Evolutionary conservation across 2,113 vertebrate species (phyloP).

Genomic region (Passer domesticus): DNA sequence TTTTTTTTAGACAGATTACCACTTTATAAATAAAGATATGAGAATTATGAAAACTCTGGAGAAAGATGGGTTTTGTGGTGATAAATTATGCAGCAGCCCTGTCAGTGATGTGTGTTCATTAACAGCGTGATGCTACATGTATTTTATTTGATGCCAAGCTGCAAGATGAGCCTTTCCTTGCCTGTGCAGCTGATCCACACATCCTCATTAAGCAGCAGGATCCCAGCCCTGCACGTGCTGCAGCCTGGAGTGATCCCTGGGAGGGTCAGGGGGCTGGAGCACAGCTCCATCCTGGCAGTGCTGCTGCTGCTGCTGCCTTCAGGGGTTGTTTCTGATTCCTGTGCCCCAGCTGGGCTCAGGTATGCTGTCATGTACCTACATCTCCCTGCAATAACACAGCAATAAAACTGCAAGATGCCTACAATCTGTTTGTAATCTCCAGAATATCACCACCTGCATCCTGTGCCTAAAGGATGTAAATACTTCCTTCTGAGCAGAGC

Average conservation of each 20-base stretch:
- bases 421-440: not conserved
- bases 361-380: not conserved
- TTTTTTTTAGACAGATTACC: not conserved
- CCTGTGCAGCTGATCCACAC: not conserved
- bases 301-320: not conserved
- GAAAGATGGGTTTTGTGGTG: not conserved
- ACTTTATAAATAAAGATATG: not conserved
- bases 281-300: not conserved
- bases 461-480: not conserved
- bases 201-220: not conserved
- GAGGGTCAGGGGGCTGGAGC: not conserved
- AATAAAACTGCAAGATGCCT: not conserved
- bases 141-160: not conserved
- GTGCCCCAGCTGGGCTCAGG: not conserved
- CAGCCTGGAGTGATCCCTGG: rapidly evolving
- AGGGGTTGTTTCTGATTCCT: not conserved
- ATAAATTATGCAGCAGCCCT: not conserved
- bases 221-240: rapidly evolving
- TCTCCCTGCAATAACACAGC: not conserved
- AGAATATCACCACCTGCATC: slow-evolving; percentile 15
- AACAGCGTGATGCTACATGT: not conserved
- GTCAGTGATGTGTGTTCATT: not conserved
- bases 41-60: not conserved
- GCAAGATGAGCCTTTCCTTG: not conserved
- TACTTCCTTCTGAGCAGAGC: not conserved